Evolutionary conservation across 2,113 vertebrate genomes (phyloP), one percentile per base, ranked within the genome.

Genomic region (Clarias gariepinus): DNA sequence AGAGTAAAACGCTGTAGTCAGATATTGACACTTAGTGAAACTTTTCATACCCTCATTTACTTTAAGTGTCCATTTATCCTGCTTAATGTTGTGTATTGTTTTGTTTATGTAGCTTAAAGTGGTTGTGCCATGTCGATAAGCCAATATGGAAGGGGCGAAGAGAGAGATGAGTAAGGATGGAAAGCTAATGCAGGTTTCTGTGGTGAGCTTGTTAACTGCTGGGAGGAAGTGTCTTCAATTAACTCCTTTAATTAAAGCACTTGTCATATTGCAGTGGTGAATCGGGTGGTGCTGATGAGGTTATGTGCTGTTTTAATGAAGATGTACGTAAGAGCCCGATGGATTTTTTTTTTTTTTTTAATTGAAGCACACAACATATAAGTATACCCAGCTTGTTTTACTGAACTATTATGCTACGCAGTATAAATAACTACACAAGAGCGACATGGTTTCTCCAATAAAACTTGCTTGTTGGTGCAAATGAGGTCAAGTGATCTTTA

Each of bases 241-340:
- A 91, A 87, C 89, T 88, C 82, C 68, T 88, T 87, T 90, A 90
- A 89, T 88, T 89, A 90, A 91, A 89, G 68, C 85, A 88, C 85
- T 90, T 92, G 89, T 89, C 89, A 87, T 89, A 87, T 87, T 87
- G 81, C 85, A 47, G 86, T 87, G 82, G 63, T 86, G 81, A 88
- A 81, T 85, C 81, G 81, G 76, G 68, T 78, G 85, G 52, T 30
- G 63, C 81, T 84, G 82, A 84, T 52, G 64, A 55, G 85, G 88
- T 85, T 81, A 55, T 74, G 60, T 73, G 5, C 66, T 88, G 52
- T 47, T 82, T 64, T 89, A 89, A 90, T 85, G 86, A 77, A 81
- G 86, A 85, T 85, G 57, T 63, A 83, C 83, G 78, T 28, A 64
- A 87, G 61, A 71, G 63, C 66, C 86, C 16, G 23, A 60, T 13